Base-by-base conservation (phyloP, 2,797 vertebrate genomes). In the Neosalanx taihuensis region DNA sequence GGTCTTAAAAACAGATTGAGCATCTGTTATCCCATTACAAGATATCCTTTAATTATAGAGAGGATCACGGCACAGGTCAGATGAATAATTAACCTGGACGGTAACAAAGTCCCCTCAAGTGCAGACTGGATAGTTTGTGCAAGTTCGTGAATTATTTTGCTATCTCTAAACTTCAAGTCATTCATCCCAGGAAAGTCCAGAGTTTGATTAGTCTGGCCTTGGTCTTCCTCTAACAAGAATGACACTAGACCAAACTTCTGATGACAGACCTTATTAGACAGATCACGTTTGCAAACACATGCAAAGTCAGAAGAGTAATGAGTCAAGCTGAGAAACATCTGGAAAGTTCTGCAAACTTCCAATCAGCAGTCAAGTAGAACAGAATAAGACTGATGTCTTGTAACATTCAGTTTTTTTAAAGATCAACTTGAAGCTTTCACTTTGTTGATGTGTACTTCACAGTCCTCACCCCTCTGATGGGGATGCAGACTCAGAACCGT, bases 1-100 rank as follows among this genome's bases (percentile, higher is more conserved):
- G 37, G 37, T 41, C 37, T 41, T 41, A 41, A 41, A 41, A 9
- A 41, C 9, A 30, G 23, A 62, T 2, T 17, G 31, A 15, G 26
- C 13, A 26, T 17, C 17, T 6, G 17, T 18, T 37, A 57, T 33
- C 69, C 13, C 26, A 31, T 12, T 46, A 33, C 67, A 56, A 41
- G 18, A 60, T 59, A 72, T 33, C 64, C 51, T 70, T 73, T 67
- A 73, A 77, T 77, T 73, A 77, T 77, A 70, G 26, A 77, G 64
- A 66, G 64, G 29, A 59, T 70, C 71, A 66, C 13, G 56, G 35
- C 37, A 53, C 33, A 35, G 59, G 64, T 20, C 46, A 9, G 31
- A 72, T 70, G 10, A 73, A 77, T 70, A 73, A 77, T 77, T 70
- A 59, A 77, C 57, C 15, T 29, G 31, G 64, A 46, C 33, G 70